Conservation (phyloP, 2,113 vertebrate genomes). For the Aix galericulata region DNA sequence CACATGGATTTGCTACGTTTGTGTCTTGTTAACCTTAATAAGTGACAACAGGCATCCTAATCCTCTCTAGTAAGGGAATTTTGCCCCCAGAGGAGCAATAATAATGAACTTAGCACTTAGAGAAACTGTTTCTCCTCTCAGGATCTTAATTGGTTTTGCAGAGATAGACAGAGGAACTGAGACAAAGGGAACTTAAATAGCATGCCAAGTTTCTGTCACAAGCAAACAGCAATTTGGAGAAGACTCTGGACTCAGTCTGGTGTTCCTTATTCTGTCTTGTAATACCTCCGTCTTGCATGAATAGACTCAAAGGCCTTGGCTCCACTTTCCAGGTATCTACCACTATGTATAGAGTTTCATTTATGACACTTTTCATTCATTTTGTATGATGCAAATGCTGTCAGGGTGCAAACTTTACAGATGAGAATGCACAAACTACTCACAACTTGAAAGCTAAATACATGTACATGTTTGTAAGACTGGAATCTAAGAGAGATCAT, state of each 20-base stretch:
- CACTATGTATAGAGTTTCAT: background rate
- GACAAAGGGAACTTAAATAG: background rate
- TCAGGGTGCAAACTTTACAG: background rate
- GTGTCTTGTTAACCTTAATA: background rate
- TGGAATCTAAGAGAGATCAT: background rate
- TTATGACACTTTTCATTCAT: background rate
- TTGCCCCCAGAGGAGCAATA: slow-evolving; percentile 5
- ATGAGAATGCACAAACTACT: background rate
- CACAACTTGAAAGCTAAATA: background rate
- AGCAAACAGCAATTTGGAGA: slow-evolving; percentile 17
- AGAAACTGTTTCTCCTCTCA: background rate
- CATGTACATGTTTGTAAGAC: background rate
- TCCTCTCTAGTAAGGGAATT: background rate
- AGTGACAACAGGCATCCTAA: slow-evolving; percentile 10
- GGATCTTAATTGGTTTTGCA: slow-evolving; percentile 18
- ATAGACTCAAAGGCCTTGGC: background rate
- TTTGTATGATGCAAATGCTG: background rate
- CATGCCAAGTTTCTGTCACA: slow-evolving; percentile 3
- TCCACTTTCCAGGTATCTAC: background rate
- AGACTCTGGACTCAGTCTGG: background rate
- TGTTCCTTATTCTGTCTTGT: background rate
- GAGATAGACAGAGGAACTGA: background rate
- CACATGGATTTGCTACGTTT: background rate
- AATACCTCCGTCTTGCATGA: background rate
- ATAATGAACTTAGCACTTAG: background rate